Percentiles rank a stretch among this genome's conserved stretches.
Evolutionary conservation across 2,888 invertebrate species (phyloP).

Genomic region (Tinea pellionella): DNA sequence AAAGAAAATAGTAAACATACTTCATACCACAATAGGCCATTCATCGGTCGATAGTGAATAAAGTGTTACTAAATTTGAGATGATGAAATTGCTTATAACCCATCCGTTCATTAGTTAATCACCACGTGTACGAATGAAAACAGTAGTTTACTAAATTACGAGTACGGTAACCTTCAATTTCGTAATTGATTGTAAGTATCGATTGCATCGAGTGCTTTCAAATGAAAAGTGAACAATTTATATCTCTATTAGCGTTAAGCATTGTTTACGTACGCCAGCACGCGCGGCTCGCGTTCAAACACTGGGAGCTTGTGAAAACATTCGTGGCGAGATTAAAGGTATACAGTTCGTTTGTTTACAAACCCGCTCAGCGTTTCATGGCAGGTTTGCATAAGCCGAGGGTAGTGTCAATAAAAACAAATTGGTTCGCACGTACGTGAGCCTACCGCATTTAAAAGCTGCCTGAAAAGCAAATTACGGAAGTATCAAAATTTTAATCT

Average conservation of each 20-base stretch:
- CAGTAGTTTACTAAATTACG: conserved; percentile 2
- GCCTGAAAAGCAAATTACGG: background rate
- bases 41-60: background rate
- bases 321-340: conserved; percentile 61
- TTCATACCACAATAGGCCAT: background rate
- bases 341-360: conserved; percentile 58
- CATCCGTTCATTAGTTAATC: conserved; percentile 1
- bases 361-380: conserved; percentile 54
- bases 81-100: background rate
- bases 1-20: background rate
- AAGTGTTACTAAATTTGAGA: background rate
- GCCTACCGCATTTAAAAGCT: background rate
- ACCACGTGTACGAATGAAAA: background rate
- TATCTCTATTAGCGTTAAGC: conserved; percentile 64
- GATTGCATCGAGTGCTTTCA: conserved; percentile 30
- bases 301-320: conserved; percentile 58
- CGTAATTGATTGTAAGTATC: conserved; percentile 29
- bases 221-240: conserved; percentile 60
- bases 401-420: conserved; percentile 69
- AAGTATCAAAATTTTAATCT: too few species aligned
- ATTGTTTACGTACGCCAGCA: conserved; percentile 59
- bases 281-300: conserved; percentile 44
- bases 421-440: conserved; percentile 56
- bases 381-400: conserved; percentile 64
- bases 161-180: conserved; percentile 5